Percentiles rank a stretch among this genome's conserved stretches.
These are phyloP conservation scores for Ypsolopha scabrella DNA, from an alignment of 2,888 invertebrate species.

Conservation along the genomic window DNA sequence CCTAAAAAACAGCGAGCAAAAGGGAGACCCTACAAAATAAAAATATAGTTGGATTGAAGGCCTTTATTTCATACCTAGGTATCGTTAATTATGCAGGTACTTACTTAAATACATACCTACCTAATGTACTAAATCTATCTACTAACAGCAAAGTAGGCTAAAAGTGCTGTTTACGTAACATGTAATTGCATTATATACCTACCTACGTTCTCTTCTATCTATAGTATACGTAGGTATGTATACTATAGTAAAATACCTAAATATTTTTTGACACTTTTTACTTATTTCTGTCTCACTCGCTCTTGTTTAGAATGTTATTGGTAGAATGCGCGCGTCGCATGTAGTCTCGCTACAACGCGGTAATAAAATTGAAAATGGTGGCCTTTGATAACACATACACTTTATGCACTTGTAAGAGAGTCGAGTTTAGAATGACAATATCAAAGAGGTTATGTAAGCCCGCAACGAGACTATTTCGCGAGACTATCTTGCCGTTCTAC, in stretches of 20 bases:
- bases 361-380: slow-evolving; percentile 30
- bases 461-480: slow-evolving; percentile 24
- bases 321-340: slow-evolving; percentile 65
- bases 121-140: slow-evolving; percentile 9
- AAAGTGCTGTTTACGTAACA: slow-evolving; percentile 45
- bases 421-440: slow-evolving; percentile 21
- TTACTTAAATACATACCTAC: too few relatives aligned
- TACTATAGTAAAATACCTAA: slow-evolving; percentile 61
- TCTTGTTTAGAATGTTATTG: slow-evolving; percentile 55
- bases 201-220: slow-evolving; percentile 36
- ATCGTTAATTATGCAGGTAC: too few relatives aligned
- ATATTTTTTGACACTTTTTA: slow-evolving; percentile 63
- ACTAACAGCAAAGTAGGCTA: slow-evolving; percentile 49
- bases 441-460: slow-evolving; percentile 2
- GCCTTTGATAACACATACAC: slow-evolving; percentile 12
- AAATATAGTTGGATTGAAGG: too few relatives aligned
- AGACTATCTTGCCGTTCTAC: slow-evolving; percentile 51
- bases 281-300: slow-evolving; percentile 49
- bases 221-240: slow-evolving; percentile 30
- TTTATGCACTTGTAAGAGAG: slow-evolving; percentile 22
- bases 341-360: slow-evolving; percentile 50
- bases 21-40: too few relatives aligned
- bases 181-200: slow-evolving; percentile 61
- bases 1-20: too few relatives aligned
- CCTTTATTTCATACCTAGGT: too few relatives aligned